A percentile compares a stretch with the other conserved stretches of the same genome.
Conservation (phyloP, 1,140 invertebrate genomes). For the Hetaerina americana region DNA sequence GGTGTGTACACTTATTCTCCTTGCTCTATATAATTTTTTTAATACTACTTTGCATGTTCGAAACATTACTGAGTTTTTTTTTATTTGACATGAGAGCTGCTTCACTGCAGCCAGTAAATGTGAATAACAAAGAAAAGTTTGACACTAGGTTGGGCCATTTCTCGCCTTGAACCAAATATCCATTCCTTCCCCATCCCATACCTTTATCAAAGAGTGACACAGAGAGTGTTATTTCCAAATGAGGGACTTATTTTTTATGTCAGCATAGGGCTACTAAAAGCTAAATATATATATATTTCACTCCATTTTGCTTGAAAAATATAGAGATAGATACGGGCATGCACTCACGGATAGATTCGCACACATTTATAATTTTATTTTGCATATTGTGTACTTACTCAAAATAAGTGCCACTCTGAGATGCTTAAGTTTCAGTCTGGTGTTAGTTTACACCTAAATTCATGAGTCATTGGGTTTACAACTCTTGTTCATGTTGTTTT, state of each 20-base stretch:
- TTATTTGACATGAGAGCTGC: not conserved
- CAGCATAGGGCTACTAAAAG: not conserved
- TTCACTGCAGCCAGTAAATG: not conserved
- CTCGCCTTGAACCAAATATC: not conserved
- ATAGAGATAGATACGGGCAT: not conserved
- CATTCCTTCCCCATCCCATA: not conserved
- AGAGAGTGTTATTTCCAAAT: not conserved
- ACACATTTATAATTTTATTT: not conserved
- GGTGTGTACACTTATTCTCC: not conserved
- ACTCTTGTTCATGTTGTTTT: not conserved
- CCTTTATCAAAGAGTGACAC: not conserved
- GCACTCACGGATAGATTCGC: not conserved
- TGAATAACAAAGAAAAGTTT: not conserved
- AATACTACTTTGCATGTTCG: not conserved
- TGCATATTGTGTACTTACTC: not conserved
- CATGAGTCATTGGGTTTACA: not conserved
- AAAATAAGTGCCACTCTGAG: not conserved
- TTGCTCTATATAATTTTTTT: conserved; percentile 1
- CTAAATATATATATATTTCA: conserved; percentile 1
- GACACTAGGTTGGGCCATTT: not conserved
- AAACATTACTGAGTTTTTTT: not conserved
- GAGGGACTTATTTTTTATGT: not conserved
- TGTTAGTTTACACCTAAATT: not conserved
- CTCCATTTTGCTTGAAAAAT: not conserved
- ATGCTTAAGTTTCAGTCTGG: not conserved